phyloP scores from a whole-genome alignment of 1,140 invertebrate species.

The Brachionus asplanchnoidis region DNA sequence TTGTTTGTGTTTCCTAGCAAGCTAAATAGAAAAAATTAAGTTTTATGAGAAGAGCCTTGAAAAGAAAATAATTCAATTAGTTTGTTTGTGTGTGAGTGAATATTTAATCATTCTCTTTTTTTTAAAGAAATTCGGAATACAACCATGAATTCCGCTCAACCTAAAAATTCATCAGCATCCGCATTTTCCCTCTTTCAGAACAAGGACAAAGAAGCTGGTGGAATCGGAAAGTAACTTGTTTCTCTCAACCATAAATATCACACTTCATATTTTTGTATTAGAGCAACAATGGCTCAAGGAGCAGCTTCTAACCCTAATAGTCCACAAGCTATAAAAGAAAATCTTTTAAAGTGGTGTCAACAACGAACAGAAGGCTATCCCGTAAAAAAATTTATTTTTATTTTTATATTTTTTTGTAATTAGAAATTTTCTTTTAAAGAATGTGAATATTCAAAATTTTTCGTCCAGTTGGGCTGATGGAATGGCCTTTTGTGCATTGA shows the following conservation, averaged over 20 bases:
- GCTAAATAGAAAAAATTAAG: background rate
- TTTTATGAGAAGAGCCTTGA: background rate
- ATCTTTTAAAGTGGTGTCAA: constrained; percentile 37
- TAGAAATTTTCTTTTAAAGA: constrained; percentile 60
- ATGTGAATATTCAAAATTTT: constrained; percentile 91
- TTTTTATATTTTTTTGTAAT: background rate
- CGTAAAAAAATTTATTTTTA: background rate
- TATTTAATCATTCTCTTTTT: background rate
- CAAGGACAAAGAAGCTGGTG: constrained; percentile 33
- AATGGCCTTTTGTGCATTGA: constrained; percentile 87
- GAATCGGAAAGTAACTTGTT: constrained; percentile 19
- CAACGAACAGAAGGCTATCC: constrained; percentile 19
- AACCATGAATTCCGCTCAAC: background rate
- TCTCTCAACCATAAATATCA: too few species aligned
- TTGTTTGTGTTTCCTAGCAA: constrained; percentile 2
- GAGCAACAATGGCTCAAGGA: background rate
- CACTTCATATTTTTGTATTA: background rate
- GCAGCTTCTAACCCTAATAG: background rate
- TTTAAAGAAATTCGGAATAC: background rate
- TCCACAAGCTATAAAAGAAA: constrained; percentile 31
- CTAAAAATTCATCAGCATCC: constrained; percentile 30
- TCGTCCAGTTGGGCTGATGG: constrained; percentile 92
- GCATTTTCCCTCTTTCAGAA: constrained; percentile 42
- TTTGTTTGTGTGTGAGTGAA: background rate
- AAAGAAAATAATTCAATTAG: constrained; percentile 1